A percentile compares a stretch with the other conserved stretches of the same genome.
phyloP scores from a whole-genome alignment of 2,888 invertebrate genomes.

The Athripsodes cinereus region DNA sequence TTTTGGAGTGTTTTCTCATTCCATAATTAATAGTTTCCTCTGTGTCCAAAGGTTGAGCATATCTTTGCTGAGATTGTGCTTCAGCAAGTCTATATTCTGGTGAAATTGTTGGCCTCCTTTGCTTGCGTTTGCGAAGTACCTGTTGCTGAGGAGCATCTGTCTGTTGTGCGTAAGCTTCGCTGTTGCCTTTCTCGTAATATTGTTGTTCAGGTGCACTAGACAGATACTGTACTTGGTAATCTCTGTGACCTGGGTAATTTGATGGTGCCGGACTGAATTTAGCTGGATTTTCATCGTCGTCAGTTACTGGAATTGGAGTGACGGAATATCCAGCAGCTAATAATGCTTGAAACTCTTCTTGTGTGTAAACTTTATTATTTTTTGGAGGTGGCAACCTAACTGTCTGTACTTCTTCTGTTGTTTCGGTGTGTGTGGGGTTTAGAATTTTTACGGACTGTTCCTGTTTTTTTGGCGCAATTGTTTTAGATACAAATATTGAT shows the following conservation, averaged over 20 bases:
- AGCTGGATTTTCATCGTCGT: slow-evolving; percentile 21
- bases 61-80: slow-evolving; percentile 16
- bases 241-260: slow-evolving; percentile 25
- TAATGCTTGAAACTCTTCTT: slow-evolving; percentile 46
- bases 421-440: slow-evolving; percentile 7
- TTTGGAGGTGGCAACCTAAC: slow-evolving; percentile 46
- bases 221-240: slow-evolving; percentile 12
- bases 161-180: slow-evolving; percentile 13
- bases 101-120: slow-evolving; percentile 19
- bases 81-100: slow-evolving; percentile 20
- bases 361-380: slow-evolving; percentile 48
- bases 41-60: slow-evolving; percentile 12
- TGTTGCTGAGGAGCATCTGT: slow-evolving; percentile 17
- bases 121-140: slow-evolving; percentile 23
- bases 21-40: slow-evolving; percentile 22
- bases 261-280: slow-evolving; percentile 24
- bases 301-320: slow-evolving; percentile 43
- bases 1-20: slow-evolving; percentile 17
- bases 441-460: slow-evolving; percentile 12
- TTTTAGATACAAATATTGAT: slow-evolving; percentile 25
- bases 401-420: slow-evolving; percentile 23
- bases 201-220: slow-evolving; percentile 8
- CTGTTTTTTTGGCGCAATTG: slow-evolving; percentile 19
- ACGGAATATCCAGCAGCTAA: slow-evolving; percentile 48
- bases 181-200: slow-evolving; percentile 19